These are phyloP conservation scores for Heterodera filipjevi DNA, from an alignment of 2,888 invertebrate genomes.

Conservation along the genomic window DNA sequence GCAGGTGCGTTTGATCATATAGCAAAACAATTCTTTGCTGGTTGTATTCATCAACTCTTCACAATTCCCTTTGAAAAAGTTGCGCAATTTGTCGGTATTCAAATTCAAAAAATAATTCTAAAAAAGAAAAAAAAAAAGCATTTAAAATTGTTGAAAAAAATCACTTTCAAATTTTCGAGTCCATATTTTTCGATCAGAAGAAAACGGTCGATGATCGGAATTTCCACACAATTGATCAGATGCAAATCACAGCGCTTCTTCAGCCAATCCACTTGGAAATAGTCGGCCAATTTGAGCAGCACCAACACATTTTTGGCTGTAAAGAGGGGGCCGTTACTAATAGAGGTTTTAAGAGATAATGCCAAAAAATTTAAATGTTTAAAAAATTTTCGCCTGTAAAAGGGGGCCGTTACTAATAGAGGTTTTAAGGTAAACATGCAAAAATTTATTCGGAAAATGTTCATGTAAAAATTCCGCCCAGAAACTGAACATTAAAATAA, in stretches of 20 bases:
- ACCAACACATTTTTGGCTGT: background rate
- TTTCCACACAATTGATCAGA: conserved; percentile 4
- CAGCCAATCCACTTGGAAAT: conserved; percentile 26
- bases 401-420: too few relatives aligned
- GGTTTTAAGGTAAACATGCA: too few relatives aligned
- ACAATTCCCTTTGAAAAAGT: background rate
- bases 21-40: too few relatives aligned
- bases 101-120: background rate
- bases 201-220: background rate
- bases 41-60: too few relatives aligned
- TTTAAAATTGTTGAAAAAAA: background rate
- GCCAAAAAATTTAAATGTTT: too few relatives aligned
- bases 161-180: conserved; percentile 15
- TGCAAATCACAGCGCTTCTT: background rate
- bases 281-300: conserved; percentile 20
- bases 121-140: background rate
- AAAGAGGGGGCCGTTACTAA: too few relatives aligned
- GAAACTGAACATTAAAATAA: too few relatives aligned
- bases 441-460: too few relatives aligned
- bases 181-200: background rate
- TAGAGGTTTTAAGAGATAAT: too few relatives aligned
- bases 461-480: too few relatives aligned
- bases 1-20: too few relatives aligned
- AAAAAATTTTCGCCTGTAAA: too few relatives aligned
- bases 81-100: background rate